Conservation (phyloP, 2,888 invertebrate species). For the Mimumesa dahlbomi region DNA sequence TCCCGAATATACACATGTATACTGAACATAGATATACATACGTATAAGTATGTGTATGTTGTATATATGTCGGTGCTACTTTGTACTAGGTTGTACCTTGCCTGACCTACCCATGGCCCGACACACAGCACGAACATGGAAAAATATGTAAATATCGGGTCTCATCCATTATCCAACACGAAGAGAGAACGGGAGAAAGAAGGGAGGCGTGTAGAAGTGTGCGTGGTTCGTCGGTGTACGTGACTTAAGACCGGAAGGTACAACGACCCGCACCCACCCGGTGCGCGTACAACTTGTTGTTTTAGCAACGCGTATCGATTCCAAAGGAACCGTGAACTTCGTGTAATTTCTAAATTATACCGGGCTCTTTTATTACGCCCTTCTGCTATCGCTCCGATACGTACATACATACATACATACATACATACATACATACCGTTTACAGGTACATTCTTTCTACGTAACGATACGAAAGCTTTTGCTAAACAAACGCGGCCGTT, state of each 20-base stretch:
- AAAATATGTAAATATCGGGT: conserved; percentile 75
- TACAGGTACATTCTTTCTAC: no score
- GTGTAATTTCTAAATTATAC: conserved; percentile 13
- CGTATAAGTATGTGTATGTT: no score
- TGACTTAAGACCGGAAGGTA: conserved; percentile 61
- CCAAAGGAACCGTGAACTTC: conserved; percentile 30
- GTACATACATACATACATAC: no score
- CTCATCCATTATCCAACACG: conserved; percentile 69
- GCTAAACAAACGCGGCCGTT: conserved; percentile 6
- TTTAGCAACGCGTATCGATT: conserved; percentile 55
- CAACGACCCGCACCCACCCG: conserved; percentile 56
- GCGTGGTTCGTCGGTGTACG: conserved; percentile 25
- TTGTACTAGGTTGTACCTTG: conserved; percentile 76
- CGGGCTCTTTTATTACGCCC: not conserved
- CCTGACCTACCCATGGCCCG: conserved; percentile 68
- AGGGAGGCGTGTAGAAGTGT: conserved; percentile 23
- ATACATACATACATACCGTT: no score
- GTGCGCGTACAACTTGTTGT: conserved; percentile 37
- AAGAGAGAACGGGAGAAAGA: conserved; percentile 41
- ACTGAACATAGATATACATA: no score
- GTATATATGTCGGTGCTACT: conserved; percentile 64
- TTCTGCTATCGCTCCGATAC: not conserved
- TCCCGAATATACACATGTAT: conserved; percentile 1
- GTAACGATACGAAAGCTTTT: not conserved
- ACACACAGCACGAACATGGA: conserved; percentile 71